phyloP scores from a whole-genome alignment of 2,888 invertebrate genomes.

The Drosophila mercatorum region DNA sequence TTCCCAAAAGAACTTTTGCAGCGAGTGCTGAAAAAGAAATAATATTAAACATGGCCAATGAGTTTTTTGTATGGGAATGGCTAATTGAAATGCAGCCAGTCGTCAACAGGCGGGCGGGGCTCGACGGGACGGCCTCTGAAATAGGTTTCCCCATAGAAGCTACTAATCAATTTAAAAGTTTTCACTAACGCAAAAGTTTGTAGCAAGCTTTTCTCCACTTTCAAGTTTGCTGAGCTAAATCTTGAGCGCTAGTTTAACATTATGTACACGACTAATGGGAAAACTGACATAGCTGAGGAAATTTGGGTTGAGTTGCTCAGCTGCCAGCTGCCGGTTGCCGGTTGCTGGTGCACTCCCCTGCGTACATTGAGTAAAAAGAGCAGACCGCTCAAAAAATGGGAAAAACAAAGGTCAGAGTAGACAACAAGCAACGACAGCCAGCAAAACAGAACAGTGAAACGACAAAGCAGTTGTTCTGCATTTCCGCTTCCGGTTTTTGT shows the following conservation, averaged over 20 bases:
- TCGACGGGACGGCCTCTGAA: slow-evolving; percentile 1
- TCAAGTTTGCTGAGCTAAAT: slow-evolving; percentile 61
- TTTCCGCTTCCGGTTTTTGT: slow-evolving; percentile 71
- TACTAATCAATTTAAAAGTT: slow-evolving; percentile 76
- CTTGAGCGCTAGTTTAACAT: slow-evolving; percentile 60
- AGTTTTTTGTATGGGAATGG: slow-evolving; percentile 7
- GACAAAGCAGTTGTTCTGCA: slow-evolving; percentile 69
- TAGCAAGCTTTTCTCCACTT: slow-evolving; percentile 53
- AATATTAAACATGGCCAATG: slow-evolving; percentile 20
- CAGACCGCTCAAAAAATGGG: slow-evolving; percentile 2
- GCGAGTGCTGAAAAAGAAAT: slow-evolving; percentile 10
- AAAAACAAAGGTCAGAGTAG: slow-evolving; percentile 31
- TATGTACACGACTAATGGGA: slow-evolving; percentile 68
- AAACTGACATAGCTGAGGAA: slow-evolving; percentile 57
- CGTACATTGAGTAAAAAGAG: neutral
- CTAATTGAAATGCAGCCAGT: slow-evolving; percentile 72
- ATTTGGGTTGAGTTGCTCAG: slow-evolving; percentile 35
- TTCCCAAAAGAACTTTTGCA: slow-evolving; percentile 15
- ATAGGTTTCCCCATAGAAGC: slow-evolving; percentile 15
- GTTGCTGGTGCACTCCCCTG: slow-evolving; percentile 3
- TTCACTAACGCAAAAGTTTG: slow-evolving; percentile 57
- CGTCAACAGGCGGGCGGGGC: slow-evolving; percentile 30
- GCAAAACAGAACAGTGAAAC: slow-evolving; percentile 37
- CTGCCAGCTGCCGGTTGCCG: slow-evolving; percentile 29
- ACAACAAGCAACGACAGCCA: slow-evolving; percentile 36